phyloP scores from a whole-genome alignment of 2,797 vertebrate species.

The Enteromius fasciolatus region DNA sequence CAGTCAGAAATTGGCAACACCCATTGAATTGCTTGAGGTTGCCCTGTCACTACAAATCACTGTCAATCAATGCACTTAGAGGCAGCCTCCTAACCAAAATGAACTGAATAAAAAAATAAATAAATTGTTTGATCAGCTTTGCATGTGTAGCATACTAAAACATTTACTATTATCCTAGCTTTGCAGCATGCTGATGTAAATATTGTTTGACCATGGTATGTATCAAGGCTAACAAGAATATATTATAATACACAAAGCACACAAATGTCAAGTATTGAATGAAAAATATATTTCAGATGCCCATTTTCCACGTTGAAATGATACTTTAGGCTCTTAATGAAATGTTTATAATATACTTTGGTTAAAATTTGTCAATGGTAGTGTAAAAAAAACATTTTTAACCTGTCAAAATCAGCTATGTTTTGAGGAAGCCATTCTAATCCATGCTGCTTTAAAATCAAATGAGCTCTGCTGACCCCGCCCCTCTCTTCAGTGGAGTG shows the following conservation, averaged over 20 bases:
- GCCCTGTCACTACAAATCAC: background rate
- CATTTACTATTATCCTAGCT: background rate
- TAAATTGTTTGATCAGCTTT: background rate
- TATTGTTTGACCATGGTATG: background rate
- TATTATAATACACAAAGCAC: background rate
- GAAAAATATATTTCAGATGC: background rate
- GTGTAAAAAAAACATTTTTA: too few species aligned
- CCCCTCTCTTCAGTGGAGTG: too few species aligned
- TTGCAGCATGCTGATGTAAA: background rate
- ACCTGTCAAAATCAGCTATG: too few species aligned
- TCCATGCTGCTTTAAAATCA: too few species aligned
- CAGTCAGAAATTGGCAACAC: background rate
- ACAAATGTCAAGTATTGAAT: background rate
- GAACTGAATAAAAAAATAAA: background rate
- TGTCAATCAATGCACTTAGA: background rate
- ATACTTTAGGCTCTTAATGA: too few species aligned
- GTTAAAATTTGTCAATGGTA: too few species aligned
- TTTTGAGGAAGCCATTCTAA: too few species aligned
- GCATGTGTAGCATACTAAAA: background rate
- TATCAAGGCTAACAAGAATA: background rate
- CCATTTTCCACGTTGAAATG: too few species aligned
- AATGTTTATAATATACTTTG: too few species aligned
- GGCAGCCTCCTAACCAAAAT: constrained; percentile 10
- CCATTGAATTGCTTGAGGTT: background rate
- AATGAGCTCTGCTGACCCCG: too few species aligned